Evolutionary conservation across 2,888 invertebrate genomes (phyloP).

Genomic region (Herminia tarsipennalis): DNA sequence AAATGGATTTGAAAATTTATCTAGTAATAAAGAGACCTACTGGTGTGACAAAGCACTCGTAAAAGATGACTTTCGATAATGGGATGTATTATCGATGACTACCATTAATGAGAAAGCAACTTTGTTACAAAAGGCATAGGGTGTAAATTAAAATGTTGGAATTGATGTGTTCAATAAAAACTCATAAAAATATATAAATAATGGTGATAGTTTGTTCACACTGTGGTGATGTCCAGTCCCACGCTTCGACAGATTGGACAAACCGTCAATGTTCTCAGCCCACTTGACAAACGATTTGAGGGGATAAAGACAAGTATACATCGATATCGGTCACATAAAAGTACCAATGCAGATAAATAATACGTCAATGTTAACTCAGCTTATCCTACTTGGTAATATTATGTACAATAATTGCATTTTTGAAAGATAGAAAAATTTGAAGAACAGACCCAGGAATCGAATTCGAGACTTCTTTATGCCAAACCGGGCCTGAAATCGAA

Average conservation of each 20-base stretch:
- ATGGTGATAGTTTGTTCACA: slow-evolving; percentile 73
- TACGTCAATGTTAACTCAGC: slow-evolving; percentile 6
- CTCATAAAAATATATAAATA: slow-evolving; percentile 72
- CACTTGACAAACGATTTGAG: slow-evolving; percentile 54
- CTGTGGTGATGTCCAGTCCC: slow-evolving; percentile 63
- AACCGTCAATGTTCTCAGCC: slow-evolving; percentile 54
- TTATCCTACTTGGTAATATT: slow-evolving; percentile 6
- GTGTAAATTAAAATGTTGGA: slow-evolving; percentile 21
- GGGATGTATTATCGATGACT: slow-evolving; percentile 21
- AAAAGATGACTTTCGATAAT: slow-evolving; percentile 52
- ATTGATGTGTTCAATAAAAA: slow-evolving; percentile 66
- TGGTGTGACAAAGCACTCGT: slow-evolving; percentile 55
- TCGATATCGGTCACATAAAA: slow-evolving; percentile 14
- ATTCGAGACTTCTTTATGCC: too few species aligned
- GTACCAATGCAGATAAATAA: background rate
- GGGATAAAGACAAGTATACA: slow-evolving; percentile 29
- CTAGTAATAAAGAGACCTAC: slow-evolving; percentile 61
- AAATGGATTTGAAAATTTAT: slow-evolving; percentile 58
- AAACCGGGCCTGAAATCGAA: too few species aligned
- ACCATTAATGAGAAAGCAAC: slow-evolving; percentile 32
- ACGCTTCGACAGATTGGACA: slow-evolving; percentile 57
- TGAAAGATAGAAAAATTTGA: too few species aligned
- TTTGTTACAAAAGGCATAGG: slow-evolving; percentile 32
- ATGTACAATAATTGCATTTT: slow-evolving; percentile 6
- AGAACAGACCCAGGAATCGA: too few species aligned